Conservation (phyloP, 2,113 vertebrate genomes). For the Colaptes auratus region DNA sequence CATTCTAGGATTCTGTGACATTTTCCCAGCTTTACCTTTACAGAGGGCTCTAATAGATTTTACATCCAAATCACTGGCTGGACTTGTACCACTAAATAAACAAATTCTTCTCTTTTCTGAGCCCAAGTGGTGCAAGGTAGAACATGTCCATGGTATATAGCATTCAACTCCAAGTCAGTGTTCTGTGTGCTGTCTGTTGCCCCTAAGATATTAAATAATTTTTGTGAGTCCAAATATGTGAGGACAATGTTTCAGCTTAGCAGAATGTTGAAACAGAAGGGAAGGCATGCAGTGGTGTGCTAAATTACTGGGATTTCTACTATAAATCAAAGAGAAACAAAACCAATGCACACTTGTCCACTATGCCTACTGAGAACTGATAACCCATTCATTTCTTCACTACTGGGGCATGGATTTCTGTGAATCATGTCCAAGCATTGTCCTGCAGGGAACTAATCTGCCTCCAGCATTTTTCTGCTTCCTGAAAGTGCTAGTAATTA, state of each 20-base stretch:
- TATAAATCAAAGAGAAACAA: neutral
- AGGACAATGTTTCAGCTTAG: neutral
- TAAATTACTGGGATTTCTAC: neutral
- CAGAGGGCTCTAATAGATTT: neutral
- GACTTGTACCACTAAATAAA: neutral
- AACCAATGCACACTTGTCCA: neutral
- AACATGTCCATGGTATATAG: neutral
- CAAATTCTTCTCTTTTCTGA: neutral
- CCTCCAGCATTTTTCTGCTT: neutral
- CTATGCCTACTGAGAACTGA: neutral
- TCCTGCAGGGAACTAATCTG: neutral
- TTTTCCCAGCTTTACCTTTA: neutral
- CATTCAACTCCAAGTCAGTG: neutral
- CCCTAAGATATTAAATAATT: neutral
- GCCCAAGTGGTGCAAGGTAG: neutral
- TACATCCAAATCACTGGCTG: neutral
- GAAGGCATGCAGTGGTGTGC: neutral
- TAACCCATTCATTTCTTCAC: neutral
- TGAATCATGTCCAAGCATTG: neutral
- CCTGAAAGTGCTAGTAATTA: neutral
- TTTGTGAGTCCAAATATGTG: neutral
- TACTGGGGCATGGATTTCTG: neutral
- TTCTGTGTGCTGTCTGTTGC: rapidly evolving
- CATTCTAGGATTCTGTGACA: no score
- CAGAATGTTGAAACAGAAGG: neutral